Evolutionary conservation across 2,888 invertebrate species (phyloP).

Genomic region (Andricus quercusramuli): DNA sequence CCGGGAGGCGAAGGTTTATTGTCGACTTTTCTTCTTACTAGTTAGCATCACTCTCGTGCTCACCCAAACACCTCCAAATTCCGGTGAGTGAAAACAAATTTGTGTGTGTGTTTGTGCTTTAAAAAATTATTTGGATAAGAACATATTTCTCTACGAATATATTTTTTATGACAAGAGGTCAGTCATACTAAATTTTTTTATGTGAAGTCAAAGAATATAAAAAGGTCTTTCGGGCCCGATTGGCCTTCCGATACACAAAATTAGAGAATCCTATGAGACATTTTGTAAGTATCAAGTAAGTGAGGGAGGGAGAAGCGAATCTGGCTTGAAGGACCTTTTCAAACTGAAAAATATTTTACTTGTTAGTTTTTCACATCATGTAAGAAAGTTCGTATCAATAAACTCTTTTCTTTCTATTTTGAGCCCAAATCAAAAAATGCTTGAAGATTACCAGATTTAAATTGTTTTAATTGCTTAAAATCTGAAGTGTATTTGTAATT

Average conservation of each 20-base stretch:
- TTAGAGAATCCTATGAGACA: too few relatives aligned
- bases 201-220: background rate
- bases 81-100: constrained; percentile 63
- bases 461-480: too few relatives aligned
- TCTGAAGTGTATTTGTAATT: background rate
- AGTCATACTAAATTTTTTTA: too few relatives aligned
- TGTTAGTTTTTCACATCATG: background rate
- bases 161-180: background rate
- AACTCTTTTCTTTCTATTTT: too few relatives aligned
- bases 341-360: background rate
- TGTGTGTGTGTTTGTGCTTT: constrained; percentile 24
- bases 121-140: background rate
- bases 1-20: constrained; percentile 38
- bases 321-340: background rate
- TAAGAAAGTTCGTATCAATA: background rate
- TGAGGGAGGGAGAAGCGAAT: background rate
- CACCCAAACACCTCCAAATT: constrained; percentile 62
- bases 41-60: constrained; percentile 53
- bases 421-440: too few relatives aligned
- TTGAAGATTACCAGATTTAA: too few relatives aligned
- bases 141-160: background rate
- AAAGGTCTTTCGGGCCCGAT: background rate
- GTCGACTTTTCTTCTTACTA: constrained; percentile 43
- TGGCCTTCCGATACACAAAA: background rate
- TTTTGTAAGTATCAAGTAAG: too few relatives aligned